Conservation (phyloP, 2,888 invertebrate genomes). For the Periphyllus acericola region DNA sequence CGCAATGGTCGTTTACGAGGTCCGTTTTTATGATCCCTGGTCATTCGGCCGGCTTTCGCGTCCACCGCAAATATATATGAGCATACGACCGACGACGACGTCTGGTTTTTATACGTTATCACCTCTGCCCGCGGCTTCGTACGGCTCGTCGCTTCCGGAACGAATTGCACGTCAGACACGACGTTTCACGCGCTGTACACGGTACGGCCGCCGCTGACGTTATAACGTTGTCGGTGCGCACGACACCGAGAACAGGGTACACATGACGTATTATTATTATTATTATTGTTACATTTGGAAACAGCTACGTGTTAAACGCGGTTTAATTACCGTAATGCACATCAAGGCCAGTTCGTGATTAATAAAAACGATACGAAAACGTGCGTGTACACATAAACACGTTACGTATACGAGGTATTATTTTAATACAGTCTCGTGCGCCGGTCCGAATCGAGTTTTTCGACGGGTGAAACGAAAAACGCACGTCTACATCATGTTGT, state of each 20-base stretch:
- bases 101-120: slow-evolving; percentile 35
- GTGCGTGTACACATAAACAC: neutral
- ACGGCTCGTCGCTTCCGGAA: neutral
- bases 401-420: neutral
- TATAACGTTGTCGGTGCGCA: neutral
- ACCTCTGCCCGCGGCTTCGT: neutral
- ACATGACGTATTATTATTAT: no score
- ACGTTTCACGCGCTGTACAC: slow-evolving; percentile 4
- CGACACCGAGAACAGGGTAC: no score
- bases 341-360: slow-evolving; percentile 6
- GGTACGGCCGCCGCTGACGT: neutral
- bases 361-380: neutral
- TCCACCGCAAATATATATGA: no score
- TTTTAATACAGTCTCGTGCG: neutral
- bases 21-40: slow-evolving; percentile 13
- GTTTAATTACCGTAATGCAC: slow-evolving; percentile 5
- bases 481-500: neutral
- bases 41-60: neutral
- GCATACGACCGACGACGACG: no score
- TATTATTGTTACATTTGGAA: neutral
- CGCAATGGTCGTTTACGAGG: slow-evolving; percentile 4
- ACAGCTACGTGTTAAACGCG: neutral
- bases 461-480: neutral
- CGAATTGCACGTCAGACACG: slow-evolving; percentile 17
- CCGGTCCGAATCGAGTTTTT: neutral